Evolutionary conservation across 1,140 invertebrate genomes (phyloP), one percentile per base, ranked within the genome.

Genomic region (Macrocentrus cingulum): DNA sequence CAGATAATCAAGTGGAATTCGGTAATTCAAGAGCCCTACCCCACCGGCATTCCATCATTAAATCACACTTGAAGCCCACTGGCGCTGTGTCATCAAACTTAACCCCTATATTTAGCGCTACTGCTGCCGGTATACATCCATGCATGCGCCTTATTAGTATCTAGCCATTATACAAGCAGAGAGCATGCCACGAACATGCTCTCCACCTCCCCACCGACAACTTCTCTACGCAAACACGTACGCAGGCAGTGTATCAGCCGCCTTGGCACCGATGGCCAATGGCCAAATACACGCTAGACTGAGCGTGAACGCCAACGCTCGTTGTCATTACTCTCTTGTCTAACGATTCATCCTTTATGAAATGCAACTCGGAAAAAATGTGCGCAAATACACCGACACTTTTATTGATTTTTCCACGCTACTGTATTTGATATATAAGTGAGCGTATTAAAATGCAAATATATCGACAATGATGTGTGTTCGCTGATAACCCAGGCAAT

Each of bases 241-340:
- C 61, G 67, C 63, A 62, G 63, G 66, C 57, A 61, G 59, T 73
- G 62, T 66, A 70, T 68, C 64, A 62, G n/a, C n/a, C n/a, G n/a
- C n/a, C 41, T 25, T 55, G 61, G 59, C 64, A 71, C 68, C 58
- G 69, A 70, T 71, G 66, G 75, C 69, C 70, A 69, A 71, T 76
- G 69, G 66, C 66, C 71, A 74, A 77, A 76, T 71, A 69, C 66
- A 76, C 63, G 71, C 65, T 71, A 71, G 66, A 68, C 70, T 67
- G 65, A 73, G 69, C 67, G 63, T 70, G 66, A 76, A 71, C 66
- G 66, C 59, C 59, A 64, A 64, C 60, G 65, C 64, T 65, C 67
- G 67, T 55, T 66, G 64, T 67, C 68, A 69, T 70, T 74, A 70
- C 68, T 67, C 63, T 61, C 61, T 65, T 39, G 49, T 42, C 13